Evolutionary conservation across 2,113 vertebrate species (phyloP).

Genomic region (Actenoides lindsayi): DNA sequence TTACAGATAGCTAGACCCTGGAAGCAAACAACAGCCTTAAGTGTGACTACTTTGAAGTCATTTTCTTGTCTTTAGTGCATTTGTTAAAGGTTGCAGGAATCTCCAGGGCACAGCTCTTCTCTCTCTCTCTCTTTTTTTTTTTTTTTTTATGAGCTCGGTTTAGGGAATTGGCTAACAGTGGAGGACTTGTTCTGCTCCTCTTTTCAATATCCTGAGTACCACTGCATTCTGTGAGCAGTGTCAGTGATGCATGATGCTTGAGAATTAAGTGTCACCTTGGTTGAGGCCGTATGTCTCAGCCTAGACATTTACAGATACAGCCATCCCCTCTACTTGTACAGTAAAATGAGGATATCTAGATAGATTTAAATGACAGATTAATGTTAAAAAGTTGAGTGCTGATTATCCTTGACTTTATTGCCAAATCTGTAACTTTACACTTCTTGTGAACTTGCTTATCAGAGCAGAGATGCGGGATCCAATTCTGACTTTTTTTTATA

Average conservation of each 20-base stretch:
- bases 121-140: no score
- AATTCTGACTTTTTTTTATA: background rate
- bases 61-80: constrained; percentile 27
- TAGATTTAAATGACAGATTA: background rate
- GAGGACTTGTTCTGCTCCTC: background rate
- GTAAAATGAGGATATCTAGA: background rate
- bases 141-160: background rate
- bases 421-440: background rate
- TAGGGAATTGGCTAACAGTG: background rate
- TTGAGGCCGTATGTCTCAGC: background rate
- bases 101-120: background rate
- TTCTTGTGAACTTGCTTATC: background rate
- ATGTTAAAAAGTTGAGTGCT: background rate
- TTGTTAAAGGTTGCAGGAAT: constrained; percentile 42
- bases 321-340: background rate
- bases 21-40: background rate
- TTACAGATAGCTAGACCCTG: background rate
- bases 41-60: background rate
- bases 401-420: background rate
- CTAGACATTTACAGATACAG: background rate
- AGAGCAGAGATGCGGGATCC: background rate
- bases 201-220: background rate
- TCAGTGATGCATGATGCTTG: background rate
- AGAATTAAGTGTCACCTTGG: constrained; percentile 1
- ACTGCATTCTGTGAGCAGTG: background rate